phyloP scores from a whole-genome alignment of 2,888 invertebrate genomes.

The Hipparchia semele region DNA sequence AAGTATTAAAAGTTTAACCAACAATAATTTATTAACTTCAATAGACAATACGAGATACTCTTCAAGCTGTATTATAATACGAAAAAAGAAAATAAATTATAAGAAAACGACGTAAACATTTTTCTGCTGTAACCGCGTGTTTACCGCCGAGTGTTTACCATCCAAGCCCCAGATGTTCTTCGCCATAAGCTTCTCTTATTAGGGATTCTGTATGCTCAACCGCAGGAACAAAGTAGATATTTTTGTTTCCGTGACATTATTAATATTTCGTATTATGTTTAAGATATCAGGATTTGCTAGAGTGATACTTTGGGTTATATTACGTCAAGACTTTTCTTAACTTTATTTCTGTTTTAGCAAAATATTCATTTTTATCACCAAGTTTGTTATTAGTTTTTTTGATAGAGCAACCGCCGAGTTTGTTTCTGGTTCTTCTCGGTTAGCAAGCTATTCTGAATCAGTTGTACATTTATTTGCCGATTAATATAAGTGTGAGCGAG shows the following conservation, averaged over 20 bases:
- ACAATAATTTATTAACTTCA: too few species aligned
- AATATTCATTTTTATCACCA: neutral
- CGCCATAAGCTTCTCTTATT: conserved; percentile 79
- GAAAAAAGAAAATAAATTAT: conserved; percentile 33
- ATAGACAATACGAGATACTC: too few species aligned
- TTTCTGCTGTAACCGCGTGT: conserved; percentile 74
- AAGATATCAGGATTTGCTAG: conserved; percentile 23
- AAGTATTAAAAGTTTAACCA: too few species aligned
- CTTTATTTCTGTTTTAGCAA: neutral
- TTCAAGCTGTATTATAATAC: too few species aligned
- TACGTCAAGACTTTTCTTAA: neutral
- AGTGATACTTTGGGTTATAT: neutral
- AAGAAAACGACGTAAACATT: conserved; percentile 75
- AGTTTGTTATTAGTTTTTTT: too few species aligned
- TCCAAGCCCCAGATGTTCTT: conserved; percentile 79
- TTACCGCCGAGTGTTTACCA: conserved; percentile 77
- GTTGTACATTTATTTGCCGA: too few species aligned
- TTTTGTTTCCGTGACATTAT: conserved; percentile 71
- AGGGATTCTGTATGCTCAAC: conserved; percentile 74
- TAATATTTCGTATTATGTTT: conserved; percentile 59
- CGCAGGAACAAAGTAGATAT: conserved; percentile 52
- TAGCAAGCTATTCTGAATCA: too few species aligned
- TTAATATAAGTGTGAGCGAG: too few species aligned
- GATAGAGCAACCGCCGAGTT: too few species aligned
- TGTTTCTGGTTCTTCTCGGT: too few species aligned